Conservation (phyloP, 2,888 invertebrate genomes). For the Byasa hedistus region DNA sequence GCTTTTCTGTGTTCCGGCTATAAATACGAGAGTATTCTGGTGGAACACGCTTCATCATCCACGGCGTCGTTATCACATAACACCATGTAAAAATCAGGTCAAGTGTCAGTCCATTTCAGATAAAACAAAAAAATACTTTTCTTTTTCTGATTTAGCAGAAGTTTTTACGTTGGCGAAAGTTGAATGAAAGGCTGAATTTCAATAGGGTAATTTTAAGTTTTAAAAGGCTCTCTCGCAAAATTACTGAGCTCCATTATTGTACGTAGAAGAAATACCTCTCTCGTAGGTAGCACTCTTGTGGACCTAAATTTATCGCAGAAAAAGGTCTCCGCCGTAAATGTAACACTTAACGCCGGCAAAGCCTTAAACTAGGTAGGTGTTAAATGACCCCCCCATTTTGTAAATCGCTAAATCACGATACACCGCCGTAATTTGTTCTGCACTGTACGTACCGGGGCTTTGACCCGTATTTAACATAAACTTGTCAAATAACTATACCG, state of each 20-base stretch:
- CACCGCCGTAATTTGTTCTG: slow-evolving; percentile 13
- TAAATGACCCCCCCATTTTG: slow-evolving; percentile 17
- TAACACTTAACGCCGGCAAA: background rate
- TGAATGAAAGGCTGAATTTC: slow-evolving; percentile 23
- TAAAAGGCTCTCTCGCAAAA: slow-evolving; percentile 21
- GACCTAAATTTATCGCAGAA: slow-evolving; percentile 22
- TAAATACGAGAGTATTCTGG: no score
- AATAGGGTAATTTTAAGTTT: slow-evolving; percentile 25
- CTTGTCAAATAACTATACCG: slow-evolving; percentile 15
- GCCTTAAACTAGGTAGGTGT: slow-evolving; percentile 22
- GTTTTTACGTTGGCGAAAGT: slow-evolving; percentile 14
- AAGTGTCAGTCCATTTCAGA: no score
- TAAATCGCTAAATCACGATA: slow-evolving; percentile 20
- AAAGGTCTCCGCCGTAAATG: slow-evolving; percentile 1
- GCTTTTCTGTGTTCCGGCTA: background rate
- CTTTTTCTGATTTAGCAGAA: slow-evolving; percentile 1
- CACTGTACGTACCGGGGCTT: slow-evolving; percentile 16
- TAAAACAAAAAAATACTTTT: no score
- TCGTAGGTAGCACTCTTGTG: slow-evolving; percentile 10
- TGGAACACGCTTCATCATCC: no score
- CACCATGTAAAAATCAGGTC: no score
- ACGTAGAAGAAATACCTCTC: slow-evolving; percentile 12
- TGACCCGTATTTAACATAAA: slow-evolving; percentile 20
- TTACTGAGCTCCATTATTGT: slow-evolving; percentile 24
- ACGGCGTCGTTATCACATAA: no score